Base-by-base conservation (phyloP, 1,140 invertebrate species). In the Harpegnathos saltator region DNA sequence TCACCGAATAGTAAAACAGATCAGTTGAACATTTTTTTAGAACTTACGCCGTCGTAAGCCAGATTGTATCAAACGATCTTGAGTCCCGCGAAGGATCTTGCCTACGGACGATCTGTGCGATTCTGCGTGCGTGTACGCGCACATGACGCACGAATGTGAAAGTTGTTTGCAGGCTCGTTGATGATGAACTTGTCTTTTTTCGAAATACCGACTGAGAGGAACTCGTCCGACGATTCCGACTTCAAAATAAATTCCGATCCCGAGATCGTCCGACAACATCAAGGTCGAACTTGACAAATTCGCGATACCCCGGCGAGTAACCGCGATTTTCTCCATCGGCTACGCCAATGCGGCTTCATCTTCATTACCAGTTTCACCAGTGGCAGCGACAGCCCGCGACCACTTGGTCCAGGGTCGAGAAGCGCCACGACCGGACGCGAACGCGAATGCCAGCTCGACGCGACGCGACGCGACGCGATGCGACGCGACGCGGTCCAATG, bases 401-500 rank as follows among this genome's bases (percentile, higher is more conserved):
- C 17, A 26, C 48, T 74, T 24, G 69, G 44, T 73, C 56, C 44
- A 73, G 58, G 38, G 12, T 44, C 58, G 44, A 33, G 66, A 82
- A 5, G 26, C n/a, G n/a, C 56, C 56, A 19, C 56, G 24, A 81
- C 17, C 44, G 29, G 24, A 7, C 33, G 26, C 7, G 54, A 14
- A 52, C 12, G n/a, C n/a, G n/a, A n/a, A n/a, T n/a, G n/a, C n/a
- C n/a, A n/a, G n/a, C n/a, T n/a, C n/a, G n/a, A n/a, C n/a, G n/a
- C n/a, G n/a, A n/a, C n/a, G n/a, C n/a, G n/a, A n/a, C n/a, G n/a
- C n/a, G n/a, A n/a, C n/a, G n/a, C n/a, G n/a, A n/a, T n/a, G n/a
- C n/a, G n/a, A n/a, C n/a, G 29, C 38, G 26, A 29, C 24, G n/a
- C 44, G 54, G 38, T 71, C 14, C 69, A 82, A 85, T 82, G 80